Conservation (phyloP, 2,113 vertebrate species). For the Pyrgilauda ruficollis region DNA sequence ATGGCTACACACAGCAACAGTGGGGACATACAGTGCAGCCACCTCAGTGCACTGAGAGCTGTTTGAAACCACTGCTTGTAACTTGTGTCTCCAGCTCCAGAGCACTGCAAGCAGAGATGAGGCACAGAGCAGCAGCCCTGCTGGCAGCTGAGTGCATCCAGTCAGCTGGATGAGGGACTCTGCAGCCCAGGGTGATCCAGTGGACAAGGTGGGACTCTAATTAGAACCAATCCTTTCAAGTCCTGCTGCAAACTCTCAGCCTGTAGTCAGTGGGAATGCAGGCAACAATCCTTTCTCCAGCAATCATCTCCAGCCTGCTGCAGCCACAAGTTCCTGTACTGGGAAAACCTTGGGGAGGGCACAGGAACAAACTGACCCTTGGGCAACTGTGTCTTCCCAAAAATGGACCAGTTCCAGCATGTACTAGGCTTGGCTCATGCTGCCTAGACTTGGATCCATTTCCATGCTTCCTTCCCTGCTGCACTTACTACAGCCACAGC, state of each 20-base stretch:
- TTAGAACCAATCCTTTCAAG: not conserved
- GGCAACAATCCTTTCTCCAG: not conserved
- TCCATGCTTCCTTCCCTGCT: not conserved
- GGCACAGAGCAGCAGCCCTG: not conserved
- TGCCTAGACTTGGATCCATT: not conserved
- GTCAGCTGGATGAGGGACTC: not conserved
- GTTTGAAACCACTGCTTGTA: not conserved
- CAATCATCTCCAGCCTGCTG: not conserved
- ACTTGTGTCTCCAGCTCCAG: not conserved
- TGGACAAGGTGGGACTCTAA: not conserved
- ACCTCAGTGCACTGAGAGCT: not conserved
- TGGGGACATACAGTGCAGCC: not conserved
- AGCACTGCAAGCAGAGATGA: not conserved
- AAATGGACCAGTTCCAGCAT: not conserved
- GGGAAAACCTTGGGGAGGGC: not conserved
- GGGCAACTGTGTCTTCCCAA: not conserved
- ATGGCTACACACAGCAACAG: not conserved
- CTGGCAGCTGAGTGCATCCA: not conserved
- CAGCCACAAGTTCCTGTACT: not conserved
- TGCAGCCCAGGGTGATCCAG: not conserved
- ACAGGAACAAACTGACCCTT: not conserved
- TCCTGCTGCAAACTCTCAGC: not conserved
- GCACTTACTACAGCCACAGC: not conserved
- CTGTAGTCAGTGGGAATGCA: not conserved
- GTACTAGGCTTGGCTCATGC: not conserved